Evolutionary conservation across 2,888 invertebrate species (phyloP), one percentile per base, ranked within the genome.

Genomic region (Drosophila koepferae): DNA sequence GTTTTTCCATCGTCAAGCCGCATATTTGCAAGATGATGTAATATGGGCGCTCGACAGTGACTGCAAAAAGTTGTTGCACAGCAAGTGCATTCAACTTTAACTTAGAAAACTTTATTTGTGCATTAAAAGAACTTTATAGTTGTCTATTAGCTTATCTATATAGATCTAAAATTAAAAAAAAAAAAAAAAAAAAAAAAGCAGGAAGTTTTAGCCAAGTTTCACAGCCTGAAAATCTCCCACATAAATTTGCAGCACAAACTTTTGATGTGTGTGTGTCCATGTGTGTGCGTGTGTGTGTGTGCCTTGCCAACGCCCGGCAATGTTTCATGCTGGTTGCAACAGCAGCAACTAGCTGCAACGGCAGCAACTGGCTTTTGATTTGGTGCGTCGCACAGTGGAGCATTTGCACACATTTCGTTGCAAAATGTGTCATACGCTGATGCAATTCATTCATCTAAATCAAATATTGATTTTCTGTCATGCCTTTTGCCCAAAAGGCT

Each of bases 131-230:
- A 61, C 60, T 51, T 70, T 14, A 43, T 16, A 43, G 54, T 14
- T 49, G 16, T 31, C 14, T 38, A 38, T 48, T 38, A 56, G 49
- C 28, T 76, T 76, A 80, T 77, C 67, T 76, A 14, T 44, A 18
- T n/a, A n/a, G 53, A 54, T 75, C 54, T 62, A 20, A 51, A 59
- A 53, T 44, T 72, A 0, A 3, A 44, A 28, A 55, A 23, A 48
- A 23, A 49, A 31, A 56, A 31, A 51, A 44, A 53, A 23, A 48
- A 23, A 49, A 31, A 56, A 31, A 51, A 44, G 64, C 77, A 82
- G 88, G 82, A 87, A 88, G 68, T 84, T 80, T 89, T 70, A 78
- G 86, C 68, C 73, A 86, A 86, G 81, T 81, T 79, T 80, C 63
- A 46, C 48, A 41, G 60, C 56, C 55, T 34, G 41, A 36, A 44